Evolutionary conservation across 2,797 vertebrate genomes (phyloP).

Genomic region (Peromyscus melanophrys): DNA sequence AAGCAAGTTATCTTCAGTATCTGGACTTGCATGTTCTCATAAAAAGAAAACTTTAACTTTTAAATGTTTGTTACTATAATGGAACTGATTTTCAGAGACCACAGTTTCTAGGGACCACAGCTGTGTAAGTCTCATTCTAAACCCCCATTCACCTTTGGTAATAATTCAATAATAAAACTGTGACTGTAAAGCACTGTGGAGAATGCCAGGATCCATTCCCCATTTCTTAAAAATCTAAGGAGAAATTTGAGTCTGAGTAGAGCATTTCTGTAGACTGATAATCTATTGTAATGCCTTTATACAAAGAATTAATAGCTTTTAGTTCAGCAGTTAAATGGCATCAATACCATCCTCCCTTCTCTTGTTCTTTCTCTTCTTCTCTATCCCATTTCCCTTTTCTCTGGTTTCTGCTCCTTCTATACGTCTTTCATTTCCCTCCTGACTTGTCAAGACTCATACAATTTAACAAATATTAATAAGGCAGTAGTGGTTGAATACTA

Average conservation of each 20-base stretch:
- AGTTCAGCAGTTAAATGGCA: not conserved
- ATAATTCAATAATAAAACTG: not conserved
- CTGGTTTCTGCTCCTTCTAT: not conserved
- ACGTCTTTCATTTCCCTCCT: not conserved
- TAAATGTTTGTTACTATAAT: not conserved
- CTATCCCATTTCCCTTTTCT: not conserved
- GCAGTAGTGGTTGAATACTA: not conserved
- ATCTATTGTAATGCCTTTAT: not conserved
- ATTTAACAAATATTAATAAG: constrained; percentile 14
- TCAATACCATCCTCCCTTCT: not conserved
- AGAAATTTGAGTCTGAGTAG: not conserved
- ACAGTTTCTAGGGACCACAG: constrained; percentile 3
- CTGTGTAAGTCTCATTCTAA: not conserved
- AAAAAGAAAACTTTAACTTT: not conserved
- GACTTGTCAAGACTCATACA: not conserved
- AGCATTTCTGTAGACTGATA: not conserved
- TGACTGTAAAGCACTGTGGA: not conserved
- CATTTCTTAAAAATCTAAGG: not conserved
- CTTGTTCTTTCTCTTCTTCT: not conserved
- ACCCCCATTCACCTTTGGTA: not conserved
- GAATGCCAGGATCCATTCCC: not conserved
- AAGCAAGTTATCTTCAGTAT: constrained; percentile 1
- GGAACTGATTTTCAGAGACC: constrained; percentile 22
- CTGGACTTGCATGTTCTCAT: not conserved
- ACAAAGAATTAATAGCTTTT: constrained; percentile 38